Conservation (phyloP, 2,113 vertebrate species). For the Naja naja region DNA sequence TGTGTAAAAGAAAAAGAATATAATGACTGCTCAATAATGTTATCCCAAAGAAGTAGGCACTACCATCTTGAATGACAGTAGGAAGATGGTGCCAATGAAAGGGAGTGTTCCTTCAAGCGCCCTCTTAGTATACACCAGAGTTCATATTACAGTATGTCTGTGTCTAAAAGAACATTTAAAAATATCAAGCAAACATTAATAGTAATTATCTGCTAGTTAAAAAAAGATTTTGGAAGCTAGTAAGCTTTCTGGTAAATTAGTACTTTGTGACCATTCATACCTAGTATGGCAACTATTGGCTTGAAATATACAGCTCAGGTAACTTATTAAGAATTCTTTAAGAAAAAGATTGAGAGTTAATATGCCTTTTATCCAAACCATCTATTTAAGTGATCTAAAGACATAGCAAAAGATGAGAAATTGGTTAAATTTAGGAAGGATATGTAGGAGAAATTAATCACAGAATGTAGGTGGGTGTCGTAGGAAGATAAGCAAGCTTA, state of each 20-base stretch:
- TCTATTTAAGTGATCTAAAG: constrained; percentile 10
- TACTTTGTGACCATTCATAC: background rate
- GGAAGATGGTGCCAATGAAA: background rate
- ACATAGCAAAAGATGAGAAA: background rate
- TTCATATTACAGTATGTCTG: background rate
- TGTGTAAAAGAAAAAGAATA: background rate
- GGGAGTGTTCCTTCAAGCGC: background rate
- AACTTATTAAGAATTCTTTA: background rate
- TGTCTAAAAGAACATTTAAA: background rate
- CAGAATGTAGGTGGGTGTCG: background rate
- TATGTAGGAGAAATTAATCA: background rate
- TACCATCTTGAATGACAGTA: background rate
- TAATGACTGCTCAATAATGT: background rate
- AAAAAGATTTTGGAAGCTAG: background rate
- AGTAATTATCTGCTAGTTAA: background rate
- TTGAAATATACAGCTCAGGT: background rate
- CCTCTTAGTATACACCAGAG: background rate
- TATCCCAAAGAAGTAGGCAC: background rate
- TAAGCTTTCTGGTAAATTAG: background rate
- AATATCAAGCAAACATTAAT: background rate
- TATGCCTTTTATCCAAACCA: background rate
- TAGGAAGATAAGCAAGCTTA: constrained; percentile 25
- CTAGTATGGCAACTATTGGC: background rate
- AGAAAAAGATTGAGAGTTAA: background rate
- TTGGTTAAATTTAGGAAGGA: constrained; percentile 24